Evolutionary conservation across 2,888 invertebrate species (phyloP), one percentile per base, ranked within the genome.

Genomic region (Orthosia gracilis): DNA sequence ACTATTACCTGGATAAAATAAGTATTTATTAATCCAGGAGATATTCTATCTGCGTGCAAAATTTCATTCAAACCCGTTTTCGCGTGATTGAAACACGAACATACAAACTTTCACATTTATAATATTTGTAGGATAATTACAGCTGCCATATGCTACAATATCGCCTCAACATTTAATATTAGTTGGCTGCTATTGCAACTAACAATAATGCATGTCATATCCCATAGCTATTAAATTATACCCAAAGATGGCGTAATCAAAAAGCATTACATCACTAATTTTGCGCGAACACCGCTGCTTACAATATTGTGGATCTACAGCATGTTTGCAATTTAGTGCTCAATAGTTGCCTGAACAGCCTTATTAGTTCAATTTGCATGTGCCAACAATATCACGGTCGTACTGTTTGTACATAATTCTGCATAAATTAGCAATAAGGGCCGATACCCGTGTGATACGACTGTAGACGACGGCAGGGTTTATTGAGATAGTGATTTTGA

Each of bases 331-430:
- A 75, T 87, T 82, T 82, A 83, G 72, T 69, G 80, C 68, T 63
- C 66, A 69, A 85, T 80, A 80, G 82, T 82, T 68, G 80, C 65
- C 64, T 71, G 78, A 82, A 84, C 78, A 79, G 82, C 84, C 82
- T 87, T 87, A 87, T 88, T 88, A 87, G 86, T 69, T 49, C 62
- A 84, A 91, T 90, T 91, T 89, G 87, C 91, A 90, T 90, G 85
- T 85, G 87, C 88, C 77, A 87, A 88, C 86, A 88, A 83, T 85
- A 83, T 78, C 78, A 82, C 76, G 73, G 62, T 40, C 45, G 49
- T 69, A 54, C 75, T 85, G 83, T 85, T 83, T 84, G 83, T 83
- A 84, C 78, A 83, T 78, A 75, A 69, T 86, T 80, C 69, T 55
- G 86, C 86, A 88, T 87, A 87, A 77, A 89, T 89, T 84, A 80